These are phyloP conservation scores for Nomada ferruginata DNA, from an alignment of 2,888 invertebrate species.

Conservation along the genomic window DNA sequence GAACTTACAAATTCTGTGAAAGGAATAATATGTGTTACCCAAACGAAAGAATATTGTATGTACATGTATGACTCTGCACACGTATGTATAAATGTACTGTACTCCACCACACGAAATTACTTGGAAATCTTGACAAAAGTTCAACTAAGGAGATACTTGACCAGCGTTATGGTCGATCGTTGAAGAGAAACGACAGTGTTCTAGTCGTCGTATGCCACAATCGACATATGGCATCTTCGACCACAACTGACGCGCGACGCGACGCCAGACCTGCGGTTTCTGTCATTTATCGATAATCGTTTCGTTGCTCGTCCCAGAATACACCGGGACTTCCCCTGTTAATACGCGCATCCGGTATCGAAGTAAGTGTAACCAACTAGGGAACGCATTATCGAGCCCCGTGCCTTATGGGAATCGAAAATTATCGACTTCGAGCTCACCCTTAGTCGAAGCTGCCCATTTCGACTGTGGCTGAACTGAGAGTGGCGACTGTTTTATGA, in stretches of 20 bases:
- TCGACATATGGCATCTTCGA: conserved; percentile 69
- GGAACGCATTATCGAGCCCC: conserved; percentile 15
- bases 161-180: background rate
- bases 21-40: too few relatives aligned
- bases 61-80: too few relatives aligned
- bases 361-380: conserved; percentile 25
- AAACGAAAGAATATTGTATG: too few relatives aligned
- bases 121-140: background rate
- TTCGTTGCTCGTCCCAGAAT: conserved; percentile 63
- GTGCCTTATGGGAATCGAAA: conserved; percentile 27
- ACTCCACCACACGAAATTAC: too few relatives aligned
- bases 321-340: conserved; percentile 43
- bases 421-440: conserved; percentile 20
- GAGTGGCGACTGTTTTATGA: background rate
- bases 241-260: conserved; percentile 54
- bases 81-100: too few relatives aligned
- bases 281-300: conserved; percentile 80
- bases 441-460: background rate
- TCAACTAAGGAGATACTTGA: background rate
- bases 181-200: background rate
- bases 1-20: too few relatives aligned
- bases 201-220: background rate
- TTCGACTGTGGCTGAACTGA: background rate
- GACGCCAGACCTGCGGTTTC: conserved; percentile 79
- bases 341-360: conserved; percentile 58